These are phyloP conservation scores for Patiria pectinifera DNA, from an alignment of 53 echinoderm and acorn worm species.

Conservation along the genomic window DNA sequence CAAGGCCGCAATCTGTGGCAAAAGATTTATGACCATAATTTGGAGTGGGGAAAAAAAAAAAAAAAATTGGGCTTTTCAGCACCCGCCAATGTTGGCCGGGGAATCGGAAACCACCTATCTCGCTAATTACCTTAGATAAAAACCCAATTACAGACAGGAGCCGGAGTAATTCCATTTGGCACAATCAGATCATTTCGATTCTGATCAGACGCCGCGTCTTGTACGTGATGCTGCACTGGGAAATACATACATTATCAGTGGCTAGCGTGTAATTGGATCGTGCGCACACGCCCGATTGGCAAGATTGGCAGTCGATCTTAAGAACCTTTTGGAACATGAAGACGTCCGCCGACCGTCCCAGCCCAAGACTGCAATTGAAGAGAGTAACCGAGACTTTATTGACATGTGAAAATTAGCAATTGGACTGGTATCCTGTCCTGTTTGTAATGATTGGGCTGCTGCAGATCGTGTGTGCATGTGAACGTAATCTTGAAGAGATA, in stretches of 20 bases:
- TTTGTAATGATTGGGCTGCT: neutral
- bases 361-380: neutral
- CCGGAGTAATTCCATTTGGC: neutral
- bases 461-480: neutral
- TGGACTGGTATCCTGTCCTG: neutral
- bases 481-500: neutral
- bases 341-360: neutral
- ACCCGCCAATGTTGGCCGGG: neutral
- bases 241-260: neutral
- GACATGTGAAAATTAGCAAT: slow-evolving; percentile 2
- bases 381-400: neutral
- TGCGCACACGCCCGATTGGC: neutral
- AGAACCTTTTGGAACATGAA: neutral
- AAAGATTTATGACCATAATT: neutral
- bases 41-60: neutral
- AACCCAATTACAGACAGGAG: slow-evolving; percentile 9
- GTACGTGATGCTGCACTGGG: neutral
- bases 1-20: neutral
- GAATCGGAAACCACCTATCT: neutral
- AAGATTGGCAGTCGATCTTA: neutral
- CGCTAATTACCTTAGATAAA: neutral
- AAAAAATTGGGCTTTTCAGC: neutral
- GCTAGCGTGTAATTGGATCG: neutral
- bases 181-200: slow-evolving; percentile 20
- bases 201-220: neutral